Conservation (phyloP, 1,140 invertebrate genomes). For the Temnothorax nylanderi region DNA sequence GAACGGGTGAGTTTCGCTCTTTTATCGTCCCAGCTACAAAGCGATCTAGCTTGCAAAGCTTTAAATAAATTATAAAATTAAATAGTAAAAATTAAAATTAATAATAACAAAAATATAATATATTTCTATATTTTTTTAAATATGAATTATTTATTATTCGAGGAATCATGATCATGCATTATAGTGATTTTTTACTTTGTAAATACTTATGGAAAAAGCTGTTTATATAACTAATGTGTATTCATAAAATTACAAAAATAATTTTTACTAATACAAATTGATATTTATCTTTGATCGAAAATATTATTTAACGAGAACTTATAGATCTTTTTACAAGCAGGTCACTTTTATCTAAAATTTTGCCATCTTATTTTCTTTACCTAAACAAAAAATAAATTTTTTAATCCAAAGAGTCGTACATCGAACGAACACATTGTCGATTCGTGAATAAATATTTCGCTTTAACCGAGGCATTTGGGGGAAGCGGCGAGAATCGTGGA, state of each 20-base stretch:
- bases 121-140: background rate
- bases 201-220: background rate
- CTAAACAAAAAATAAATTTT: background rate
- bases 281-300: background rate
- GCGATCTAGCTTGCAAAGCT: background rate
- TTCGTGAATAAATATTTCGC: background rate
- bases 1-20: background rate
- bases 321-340: background rate
- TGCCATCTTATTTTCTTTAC: background rate
- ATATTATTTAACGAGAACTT: background rate
- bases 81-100: background rate
- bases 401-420: background rate
- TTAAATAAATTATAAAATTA: background rate
- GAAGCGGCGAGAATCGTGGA: background rate
- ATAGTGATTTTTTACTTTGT: background rate
- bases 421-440: background rate
- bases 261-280: constrained; percentile 3
- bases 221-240: background rate
- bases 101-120: background rate
- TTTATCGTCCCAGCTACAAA: background rate
- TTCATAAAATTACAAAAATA: background rate
- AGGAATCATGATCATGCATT: background rate
- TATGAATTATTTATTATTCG: background rate
- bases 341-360: background rate
- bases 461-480: background rate